phyloP scores from a whole-genome alignment of 1,140 invertebrate species.

The Drosophila yakuba region DNA sequence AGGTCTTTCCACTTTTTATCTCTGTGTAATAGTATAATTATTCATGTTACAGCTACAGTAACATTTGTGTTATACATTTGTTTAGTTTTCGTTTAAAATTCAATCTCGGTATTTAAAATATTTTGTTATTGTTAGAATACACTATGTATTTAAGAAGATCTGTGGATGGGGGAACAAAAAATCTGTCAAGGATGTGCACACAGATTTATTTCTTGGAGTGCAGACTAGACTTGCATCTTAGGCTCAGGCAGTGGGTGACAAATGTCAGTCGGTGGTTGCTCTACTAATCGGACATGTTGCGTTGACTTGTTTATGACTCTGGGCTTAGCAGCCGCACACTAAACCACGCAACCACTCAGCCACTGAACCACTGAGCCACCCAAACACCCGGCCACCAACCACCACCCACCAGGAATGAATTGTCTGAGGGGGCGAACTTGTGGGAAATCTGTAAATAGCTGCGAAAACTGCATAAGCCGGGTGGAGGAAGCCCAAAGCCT shows the following conservation, averaged over 20 bases:
- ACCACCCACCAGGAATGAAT: conserved; percentile 28
- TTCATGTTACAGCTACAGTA: too few relatives aligned
- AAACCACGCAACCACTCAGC: conserved; percentile 4
- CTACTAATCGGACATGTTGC: conserved; percentile 83
- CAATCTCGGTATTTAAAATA: too few relatives aligned
- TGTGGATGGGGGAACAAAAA: not conserved
- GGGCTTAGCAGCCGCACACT: conserved; percentile 61
- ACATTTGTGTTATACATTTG: too few relatives aligned
- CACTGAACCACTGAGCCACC: conserved; percentile 3
- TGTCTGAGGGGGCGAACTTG: conserved; percentile 56
- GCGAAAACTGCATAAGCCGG: conserved; percentile 70
- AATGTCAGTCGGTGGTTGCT: conserved; percentile 81
- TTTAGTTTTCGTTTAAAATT: too few relatives aligned
- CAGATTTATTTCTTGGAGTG: conserved; percentile 45
- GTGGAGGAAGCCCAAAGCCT: conserved; percentile 31
- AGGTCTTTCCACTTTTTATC: too few relatives aligned
- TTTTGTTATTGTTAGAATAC: too few relatives aligned
- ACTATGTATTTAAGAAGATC: too few relatives aligned
- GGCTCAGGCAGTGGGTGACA: conserved; percentile 66
- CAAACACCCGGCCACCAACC: conserved; percentile 10
- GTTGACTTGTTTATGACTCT: conserved; percentile 81
- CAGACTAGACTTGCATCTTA: conserved; percentile 47
- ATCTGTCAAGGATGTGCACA: conserved; percentile 4
- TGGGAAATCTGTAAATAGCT: conserved; percentile 83
- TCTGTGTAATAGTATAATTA: too few relatives aligned